Evolutionary conservation across 2,888 invertebrate species (phyloP).

Genomic region (Standfussiana lucernea): DNA sequence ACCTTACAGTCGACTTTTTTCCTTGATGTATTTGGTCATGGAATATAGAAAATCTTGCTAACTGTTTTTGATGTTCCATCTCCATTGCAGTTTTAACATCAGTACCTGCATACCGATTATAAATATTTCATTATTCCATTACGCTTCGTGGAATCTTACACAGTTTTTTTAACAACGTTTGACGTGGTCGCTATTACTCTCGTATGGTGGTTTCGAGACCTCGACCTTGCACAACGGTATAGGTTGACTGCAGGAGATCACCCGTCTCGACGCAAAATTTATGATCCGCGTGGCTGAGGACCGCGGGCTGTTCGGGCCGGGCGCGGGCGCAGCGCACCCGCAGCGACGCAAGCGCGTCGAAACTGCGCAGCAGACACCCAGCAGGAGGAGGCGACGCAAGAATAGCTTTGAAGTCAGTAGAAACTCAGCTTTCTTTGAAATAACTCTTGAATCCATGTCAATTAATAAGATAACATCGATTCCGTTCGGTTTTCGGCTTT

Average conservation of each 20-base stretch:
- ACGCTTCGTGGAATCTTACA: not conserved
- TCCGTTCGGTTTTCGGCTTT: not conserved
- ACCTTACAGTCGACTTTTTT: not conserved
- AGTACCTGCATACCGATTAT: not conserved
- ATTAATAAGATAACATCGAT: not conserved
- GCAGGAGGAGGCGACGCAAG: conserved; percentile 77
- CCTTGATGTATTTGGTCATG: not conserved
- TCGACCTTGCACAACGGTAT: conserved; percentile 69
- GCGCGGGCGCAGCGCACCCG: conserved; percentile 80
- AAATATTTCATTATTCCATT: not conserved
- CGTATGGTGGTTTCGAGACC: conserved; percentile 46
- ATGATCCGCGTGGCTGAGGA: conserved; percentile 96
- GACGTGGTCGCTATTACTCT: conserved; percentile 10
- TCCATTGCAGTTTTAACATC: not conserved
- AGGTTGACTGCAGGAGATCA: conserved; percentile 91
- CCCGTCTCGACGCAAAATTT: conserved; percentile 94
- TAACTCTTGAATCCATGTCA: not conserved
- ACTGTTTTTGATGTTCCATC: not conserved
- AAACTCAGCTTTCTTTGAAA: not conserved
- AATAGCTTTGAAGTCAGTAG: conserved; percentile 80
- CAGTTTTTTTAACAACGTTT: not conserved
- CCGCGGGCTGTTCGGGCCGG: conserved; percentile 93
- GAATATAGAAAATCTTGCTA: not conserved
- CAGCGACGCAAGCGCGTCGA: conserved; percentile 78
- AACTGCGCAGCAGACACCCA: conserved; percentile 78